Conservation (phyloP, 2,797 vertebrate genomes). For the Anas capensis region DNA sequence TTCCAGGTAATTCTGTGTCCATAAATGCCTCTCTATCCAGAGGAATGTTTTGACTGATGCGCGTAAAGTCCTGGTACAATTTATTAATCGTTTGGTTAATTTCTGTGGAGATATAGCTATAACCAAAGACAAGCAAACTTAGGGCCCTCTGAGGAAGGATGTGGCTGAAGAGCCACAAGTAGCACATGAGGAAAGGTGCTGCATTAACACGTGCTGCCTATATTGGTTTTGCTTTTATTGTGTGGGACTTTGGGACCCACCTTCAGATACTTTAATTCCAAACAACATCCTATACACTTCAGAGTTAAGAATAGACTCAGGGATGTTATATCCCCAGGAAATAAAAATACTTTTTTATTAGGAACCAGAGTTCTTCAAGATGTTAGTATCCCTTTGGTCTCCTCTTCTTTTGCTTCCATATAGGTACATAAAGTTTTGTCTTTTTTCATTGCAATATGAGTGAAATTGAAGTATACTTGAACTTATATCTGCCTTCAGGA, state of each 20-base stretch:
- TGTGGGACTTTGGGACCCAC: not conserved
- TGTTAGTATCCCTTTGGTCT: not conserved
- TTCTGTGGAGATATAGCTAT: not conserved
- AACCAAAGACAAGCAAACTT: not conserved
- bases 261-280: not conserved
- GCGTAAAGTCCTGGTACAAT: not conserved
- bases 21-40: fast-evolving
- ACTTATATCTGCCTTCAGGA: not conserved
- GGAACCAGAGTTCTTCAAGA: not conserved
- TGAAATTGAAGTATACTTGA: not conserved
- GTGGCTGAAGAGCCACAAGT: not conserved
- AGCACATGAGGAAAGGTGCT: not conserved
- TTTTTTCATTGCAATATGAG: not conserved
- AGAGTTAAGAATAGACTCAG: not conserved
- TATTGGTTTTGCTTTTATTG: not conserved
- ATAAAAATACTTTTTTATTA: not conserved
- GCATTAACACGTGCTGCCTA: not conserved
- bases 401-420: not conserved
- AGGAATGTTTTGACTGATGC: not conserved
- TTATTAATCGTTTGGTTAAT: not conserved
- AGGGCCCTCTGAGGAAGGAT: not conserved
- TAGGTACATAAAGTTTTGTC: not conserved
- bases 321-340: not conserved
- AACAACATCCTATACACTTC: not conserved
- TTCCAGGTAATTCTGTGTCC: not conserved